Percentiles rank a stretch among this genome's conserved stretches.
phyloP scores from a whole-genome alignment of 2,888 invertebrate genomes.

The Deroplatys truncata region DNA sequence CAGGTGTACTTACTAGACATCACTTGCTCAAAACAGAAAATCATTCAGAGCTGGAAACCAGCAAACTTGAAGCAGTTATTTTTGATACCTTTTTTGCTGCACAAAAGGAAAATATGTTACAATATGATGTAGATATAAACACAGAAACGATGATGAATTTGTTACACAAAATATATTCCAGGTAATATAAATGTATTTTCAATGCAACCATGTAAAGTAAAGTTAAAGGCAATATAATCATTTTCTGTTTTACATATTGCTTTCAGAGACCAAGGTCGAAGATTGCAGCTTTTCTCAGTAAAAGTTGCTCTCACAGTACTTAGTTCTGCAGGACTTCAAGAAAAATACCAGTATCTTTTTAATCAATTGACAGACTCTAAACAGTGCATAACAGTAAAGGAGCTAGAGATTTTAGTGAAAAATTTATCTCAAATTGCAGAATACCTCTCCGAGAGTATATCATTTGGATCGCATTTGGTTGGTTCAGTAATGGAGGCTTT shows the following conservation, averaged over 20 bases:
- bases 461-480: conserved; percentile 59
- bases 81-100: conserved; percentile 71
- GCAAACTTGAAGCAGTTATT: conserved; percentile 66
- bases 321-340: conserved; percentile 59
- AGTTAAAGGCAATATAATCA: neutral
- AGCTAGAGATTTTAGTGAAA: conserved; percentile 57
- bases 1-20: conserved; percentile 68
- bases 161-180: conserved; percentile 63
- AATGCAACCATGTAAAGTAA: neutral
- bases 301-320: conserved; percentile 65
- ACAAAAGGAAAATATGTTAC: conserved; percentile 59
- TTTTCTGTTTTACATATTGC: neutral
- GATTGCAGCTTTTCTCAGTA: conserved; percentile 61
- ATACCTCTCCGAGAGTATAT: conserved; percentile 58
- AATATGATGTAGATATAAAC: conserved; percentile 58
- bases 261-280: conserved; percentile 57
- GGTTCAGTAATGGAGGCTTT: conserved; percentile 67
- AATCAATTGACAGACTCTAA: conserved; percentile 70
- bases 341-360: conserved; percentile 64
- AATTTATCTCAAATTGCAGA: conserved; percentile 58
- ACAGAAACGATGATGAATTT: conserved; percentile 63
- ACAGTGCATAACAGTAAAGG: conserved; percentile 62
- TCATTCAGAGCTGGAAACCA: conserved; percentile 60
- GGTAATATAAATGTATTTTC: conserved; percentile 46
- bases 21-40: conserved; percentile 65